A percentile compares a stretch with the other conserved stretches of the same genome.
phyloP scores from a whole-genome alignment of 1,140 invertebrate genomes.

The Pseudomyrmex concolor region DNA sequence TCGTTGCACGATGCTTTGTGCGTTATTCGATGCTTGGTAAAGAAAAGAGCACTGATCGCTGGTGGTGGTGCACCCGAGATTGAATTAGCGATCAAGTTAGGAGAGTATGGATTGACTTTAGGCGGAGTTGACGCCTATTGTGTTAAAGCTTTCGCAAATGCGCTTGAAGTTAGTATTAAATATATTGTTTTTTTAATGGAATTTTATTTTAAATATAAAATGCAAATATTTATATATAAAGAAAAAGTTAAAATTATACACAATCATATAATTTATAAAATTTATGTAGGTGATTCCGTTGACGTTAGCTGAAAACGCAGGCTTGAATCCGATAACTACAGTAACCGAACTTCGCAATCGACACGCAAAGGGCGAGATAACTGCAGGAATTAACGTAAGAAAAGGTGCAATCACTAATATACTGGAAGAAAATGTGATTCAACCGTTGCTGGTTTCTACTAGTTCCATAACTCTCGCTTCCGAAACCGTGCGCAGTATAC shows the following conservation, averaged over 20 bases:
- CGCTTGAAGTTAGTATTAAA: conserved; percentile 90
- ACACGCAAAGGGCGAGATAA: conserved; percentile 93
- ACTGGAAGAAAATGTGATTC: conserved; percentile 98
- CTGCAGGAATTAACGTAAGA: conserved; percentile 98
- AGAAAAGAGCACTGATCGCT: too few relatives aligned
- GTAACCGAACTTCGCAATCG: conserved; percentile 98
- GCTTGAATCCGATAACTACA: conserved; percentile 98
- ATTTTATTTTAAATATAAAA: background rate
- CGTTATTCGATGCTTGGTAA: too few relatives aligned
- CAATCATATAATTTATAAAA: conserved; percentile 40
- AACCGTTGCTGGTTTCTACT: conserved; percentile 97
- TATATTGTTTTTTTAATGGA: background rate
- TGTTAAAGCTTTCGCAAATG: too few relatives aligned
- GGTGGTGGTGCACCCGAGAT: too few relatives aligned
- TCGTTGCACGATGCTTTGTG: too few relatives aligned
- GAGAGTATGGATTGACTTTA: too few relatives aligned
- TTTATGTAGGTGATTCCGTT: conserved; percentile 90
- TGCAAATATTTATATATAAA: background rate
- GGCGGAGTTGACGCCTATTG: too few relatives aligned
- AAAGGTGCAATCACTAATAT: conserved; percentile 98
- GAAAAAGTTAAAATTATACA: background rate
- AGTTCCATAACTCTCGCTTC: conserved; percentile 97
- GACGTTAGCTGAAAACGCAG: conserved; percentile 99
- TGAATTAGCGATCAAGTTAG: too few relatives aligned
- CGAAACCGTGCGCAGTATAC: conserved; percentile 98